Evolutionary conservation across 2,888 invertebrate species (phyloP).

Genomic region (Pseudolycoriella hygida): DNA sequence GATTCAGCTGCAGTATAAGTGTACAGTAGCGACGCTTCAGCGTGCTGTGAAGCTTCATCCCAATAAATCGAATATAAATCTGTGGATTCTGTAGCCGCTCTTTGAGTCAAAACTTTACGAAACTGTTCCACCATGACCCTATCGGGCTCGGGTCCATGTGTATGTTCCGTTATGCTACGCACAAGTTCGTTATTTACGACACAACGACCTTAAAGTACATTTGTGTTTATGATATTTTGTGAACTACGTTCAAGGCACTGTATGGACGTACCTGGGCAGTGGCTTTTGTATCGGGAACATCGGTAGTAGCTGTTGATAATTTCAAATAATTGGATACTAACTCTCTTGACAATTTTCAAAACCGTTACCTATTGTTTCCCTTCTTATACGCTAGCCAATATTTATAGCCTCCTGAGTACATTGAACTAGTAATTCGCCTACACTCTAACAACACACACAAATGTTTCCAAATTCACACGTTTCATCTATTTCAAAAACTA

Average conservation of each 20-base stretch:
- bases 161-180: constrained; percentile 13
- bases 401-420: constrained; percentile 17
- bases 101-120: constrained; percentile 15
- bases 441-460: too few relatives aligned
- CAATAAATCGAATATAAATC: constrained; percentile 16
- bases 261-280: constrained; percentile 11
- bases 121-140: constrained; percentile 15
- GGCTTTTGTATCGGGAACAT: constrained; percentile 15
- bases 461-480: too few relatives aligned
- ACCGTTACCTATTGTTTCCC: constrained; percentile 13
- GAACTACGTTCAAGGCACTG: too few relatives aligned
- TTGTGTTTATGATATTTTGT: too few relatives aligned
- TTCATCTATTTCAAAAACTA: not conserved
- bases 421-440: constrained; percentile 7
- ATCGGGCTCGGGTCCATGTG: constrained; percentile 15
- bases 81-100: constrained; percentile 14
- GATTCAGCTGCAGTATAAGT: constrained; percentile 16
- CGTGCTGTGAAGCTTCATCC: constrained; percentile 15
- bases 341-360: not conserved
- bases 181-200: constrained; percentile 14
- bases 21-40: constrained; percentile 14
- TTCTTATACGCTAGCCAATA: constrained; percentile 17
- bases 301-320: constrained; percentile 15
- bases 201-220: constrained; percentile 12
- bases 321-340: too few relatives aligned